Evolutionary conservation across 2,888 invertebrate species (phyloP).

Genomic region (Sacculina carcini): DNA sequence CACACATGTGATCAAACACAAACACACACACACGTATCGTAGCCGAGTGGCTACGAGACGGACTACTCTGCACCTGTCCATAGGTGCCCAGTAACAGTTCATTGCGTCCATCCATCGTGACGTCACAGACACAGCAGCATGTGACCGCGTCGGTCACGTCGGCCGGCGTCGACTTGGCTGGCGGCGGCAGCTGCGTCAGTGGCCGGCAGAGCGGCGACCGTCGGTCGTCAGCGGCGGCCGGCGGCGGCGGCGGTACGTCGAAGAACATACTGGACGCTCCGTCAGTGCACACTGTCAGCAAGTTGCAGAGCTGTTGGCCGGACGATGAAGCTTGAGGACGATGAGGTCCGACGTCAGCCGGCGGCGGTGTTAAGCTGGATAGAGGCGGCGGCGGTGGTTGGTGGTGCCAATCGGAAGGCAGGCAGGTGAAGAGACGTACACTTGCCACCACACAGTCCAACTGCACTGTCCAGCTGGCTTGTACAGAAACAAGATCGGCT

Average conservation of each 20-base stretch:
- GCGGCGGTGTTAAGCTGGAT: slow-evolving; percentile 16
- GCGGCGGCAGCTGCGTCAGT: too few species aligned
- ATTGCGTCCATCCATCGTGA: slow-evolving; percentile 39
- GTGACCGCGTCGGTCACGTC: slow-evolving; percentile 22
- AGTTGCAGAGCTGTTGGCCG: slow-evolving; percentile 20
- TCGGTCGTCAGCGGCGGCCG: too few species aligned
- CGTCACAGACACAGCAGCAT: slow-evolving; percentile 34
- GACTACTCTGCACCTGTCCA: slow-evolving; percentile 25
- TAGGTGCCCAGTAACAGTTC: slow-evolving; percentile 42
- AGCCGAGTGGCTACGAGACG: slow-evolving; percentile 4
- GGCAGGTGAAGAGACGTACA: slow-evolving; percentile 24
- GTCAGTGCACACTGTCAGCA: slow-evolving; percentile 29
- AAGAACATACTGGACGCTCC: slow-evolving; percentile 31
- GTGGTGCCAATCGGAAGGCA: too few species aligned
- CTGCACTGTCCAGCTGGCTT: slow-evolving; percentile 26
- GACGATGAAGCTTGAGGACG: too few species aligned
- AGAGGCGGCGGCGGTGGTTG: too few species aligned
- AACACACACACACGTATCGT: not conserved
- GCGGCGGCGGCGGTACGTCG: not conserved
- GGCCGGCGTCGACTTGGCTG: too few species aligned
- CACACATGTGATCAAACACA: too few species aligned
- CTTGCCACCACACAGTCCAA: slow-evolving; percentile 28
- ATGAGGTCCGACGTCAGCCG: slow-evolving; percentile 10
- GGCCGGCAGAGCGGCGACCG: not conserved
- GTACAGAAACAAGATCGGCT: slow-evolving; percentile 25